These are phyloP conservation scores for Horisme vitalbata DNA, from an alignment of 2,888 invertebrate species.

Conservation along the genomic window DNA sequence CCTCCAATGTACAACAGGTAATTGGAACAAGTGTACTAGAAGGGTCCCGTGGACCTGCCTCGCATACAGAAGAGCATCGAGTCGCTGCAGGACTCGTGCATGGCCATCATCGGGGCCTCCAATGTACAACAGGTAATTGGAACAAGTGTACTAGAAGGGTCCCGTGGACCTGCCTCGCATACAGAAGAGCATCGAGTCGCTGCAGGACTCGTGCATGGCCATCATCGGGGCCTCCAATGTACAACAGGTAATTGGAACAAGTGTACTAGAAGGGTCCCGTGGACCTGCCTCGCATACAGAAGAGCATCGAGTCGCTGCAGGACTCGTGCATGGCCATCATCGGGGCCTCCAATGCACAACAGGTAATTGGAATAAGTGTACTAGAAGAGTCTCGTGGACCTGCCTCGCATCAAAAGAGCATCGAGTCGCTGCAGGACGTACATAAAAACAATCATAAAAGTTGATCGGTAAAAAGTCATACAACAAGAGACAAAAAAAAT, in stretches of 20 bases:
- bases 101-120: constrained; percentile 45
- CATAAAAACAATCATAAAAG: too few relatives aligned
- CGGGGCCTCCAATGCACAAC: constrained; percentile 40
- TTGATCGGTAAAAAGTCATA: too few relatives aligned
- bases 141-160: constrained; percentile 46
- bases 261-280: constrained; percentile 50
- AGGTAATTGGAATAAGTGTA: constrained; percentile 52
- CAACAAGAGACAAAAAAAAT: too few relatives aligned
- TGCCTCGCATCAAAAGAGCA: too few relatives aligned
- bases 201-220: constrained; percentile 52
- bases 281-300: constrained; percentile 50
- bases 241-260: constrained; percentile 52
- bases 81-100: constrained; percentile 49
- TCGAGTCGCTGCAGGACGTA: too few relatives aligned
- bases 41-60: constrained; percentile 54
- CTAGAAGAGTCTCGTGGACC: too few relatives aligned
- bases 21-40: constrained; percentile 23
- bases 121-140: constrained; percentile 51
- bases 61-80: constrained; percentile 45
- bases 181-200: constrained; percentile 39
- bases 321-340: constrained; percentile 53
- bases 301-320: constrained; percentile 42
- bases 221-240: constrained; percentile 43
- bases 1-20: constrained; percentile 50
- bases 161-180: constrained; percentile 52